Evolutionary conservation across 2,888 invertebrate genomes (phyloP), one percentile per base, ranked within the genome.

Genomic region (Leucophora obtusa): DNA sequence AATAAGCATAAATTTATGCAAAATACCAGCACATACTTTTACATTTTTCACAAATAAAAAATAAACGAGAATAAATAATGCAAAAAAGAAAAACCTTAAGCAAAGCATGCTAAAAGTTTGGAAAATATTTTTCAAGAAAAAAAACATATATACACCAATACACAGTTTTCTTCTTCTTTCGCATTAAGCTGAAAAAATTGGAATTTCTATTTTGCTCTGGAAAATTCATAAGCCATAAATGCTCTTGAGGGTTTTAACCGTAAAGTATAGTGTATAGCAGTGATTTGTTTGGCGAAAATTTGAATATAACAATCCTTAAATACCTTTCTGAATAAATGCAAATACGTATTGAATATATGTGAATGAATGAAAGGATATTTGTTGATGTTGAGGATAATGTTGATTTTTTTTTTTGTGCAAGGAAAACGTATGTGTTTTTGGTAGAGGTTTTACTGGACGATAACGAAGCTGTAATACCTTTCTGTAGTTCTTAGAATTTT

Each of bases 1-100:
- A 85, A 85, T 84, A 85, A 83, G 72, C 83, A 82, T 82, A 84
- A 85, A 84, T 84, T 84, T 85, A 84, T 84, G 82, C 82, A 83
- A 84, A 84, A 82, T 84, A 76, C 79, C 80, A 83, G 78, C 79
- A 83, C 83, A 84, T 79, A 82, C 79, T 72, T 54, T 38, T 35
- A 60, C 28, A 65, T 68, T 68, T 65, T 38, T 80, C 76, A 43
- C 47, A 59, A 33, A 83, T 84, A 86, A 85, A 86, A 84, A 87
- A 86, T 86, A 85, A 85, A 87, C 87, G 86, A 84, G 84, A 72
- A 77, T 35, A 56, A 72, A 63, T 38, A 28, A 28, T 7, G 28
- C 21, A 28, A 28, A 28, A 28, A 28, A 69, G 24, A 38, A 60
- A 71, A 75, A 43, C 38, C 50, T 60, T 47, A 47, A 10, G 53